Evolutionary conservation across 2,797 vertebrate genomes (phyloP), one percentile per base, ranked within the genome.

Genomic region (Botia kubotai): DNA sequence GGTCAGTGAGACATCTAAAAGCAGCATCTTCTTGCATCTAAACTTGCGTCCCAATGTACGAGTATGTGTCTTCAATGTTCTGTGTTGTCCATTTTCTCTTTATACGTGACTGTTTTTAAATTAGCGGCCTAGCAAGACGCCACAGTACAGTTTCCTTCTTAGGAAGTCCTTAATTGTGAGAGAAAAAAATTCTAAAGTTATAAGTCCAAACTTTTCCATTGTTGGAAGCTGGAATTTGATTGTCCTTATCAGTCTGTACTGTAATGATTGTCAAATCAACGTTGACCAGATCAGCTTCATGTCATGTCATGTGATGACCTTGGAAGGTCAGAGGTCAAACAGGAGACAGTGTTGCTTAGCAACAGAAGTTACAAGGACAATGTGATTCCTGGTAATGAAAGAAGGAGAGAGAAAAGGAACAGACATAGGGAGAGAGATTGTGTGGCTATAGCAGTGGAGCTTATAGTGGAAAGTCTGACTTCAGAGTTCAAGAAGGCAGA

Each of bases 401-500:
- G 67, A 21, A 92, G 13, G 77, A 85, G 84, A 23, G 83, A 43
- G 75, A 53, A n/a, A 6, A 94, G 68, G 5, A 90, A 60, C 62
- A 95, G 81, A 87, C 87, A 90, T 75, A 89, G n/a, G 77, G 88
- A 58, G 52, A 93, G 36, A 75, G 87, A 83, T 21, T 82, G 65
- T 17, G 84, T 16, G 12, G 6, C 77, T n/a, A 81, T 73, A 0
- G 87, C 88, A 0, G 96, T 94, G 0, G 94, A 95, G 82, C 87
- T 88, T 62, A 95, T 92, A 46, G 90, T 93, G 0, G 97, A 97
- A 67, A 95, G 92, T 82, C 94, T 92, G 46, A 95, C 95, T 86
- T 96, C 95, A 1, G 98, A 97, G 50, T 91, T 90, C 74, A 97
- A 94, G 78, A 99, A 96, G 72, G 97, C 96, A 0, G 98, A 98